phyloP scores from a whole-genome alignment of 2,113 vertebrate genomes.

The Pachyramphus minor region DNA sequence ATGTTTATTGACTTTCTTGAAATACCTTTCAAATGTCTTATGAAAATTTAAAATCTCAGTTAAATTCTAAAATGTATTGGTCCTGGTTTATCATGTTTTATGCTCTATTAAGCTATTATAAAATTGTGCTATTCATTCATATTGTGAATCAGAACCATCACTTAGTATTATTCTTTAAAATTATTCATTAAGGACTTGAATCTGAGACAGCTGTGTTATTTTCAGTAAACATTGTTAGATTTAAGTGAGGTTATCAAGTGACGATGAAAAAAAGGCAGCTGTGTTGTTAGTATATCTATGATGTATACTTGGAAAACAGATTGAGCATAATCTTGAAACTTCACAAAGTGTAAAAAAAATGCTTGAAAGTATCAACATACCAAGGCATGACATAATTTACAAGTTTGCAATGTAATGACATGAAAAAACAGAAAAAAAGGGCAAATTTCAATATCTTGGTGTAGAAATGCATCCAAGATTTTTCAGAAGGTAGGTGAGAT shows the following conservation, averaged over 20 bases:
- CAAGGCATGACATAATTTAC: neutral
- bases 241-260: neutral
- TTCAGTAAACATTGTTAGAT: neutral
- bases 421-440: neutral
- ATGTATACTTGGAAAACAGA: neutral
- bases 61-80: neutral
- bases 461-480: neutral
- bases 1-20: neutral
- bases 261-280: neutral
- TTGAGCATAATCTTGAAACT: neutral
- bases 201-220: neutral
- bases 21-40: neutral
- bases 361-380: neutral
- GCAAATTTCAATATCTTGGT: neutral
- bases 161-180: neutral
- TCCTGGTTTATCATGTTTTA: neutral
- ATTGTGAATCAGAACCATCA: neutral
- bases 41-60: neutral
- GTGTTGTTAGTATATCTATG: neutral
- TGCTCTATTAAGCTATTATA: neutral
- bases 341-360: neutral
- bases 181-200: neutral
- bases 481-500: neutral
- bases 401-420: neutral
- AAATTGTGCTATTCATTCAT: neutral